These are phyloP conservation scores for Geopemphigus sp. DNA, from an alignment of 1,140 invertebrate species.

Conservation along the genomic window DNA sequence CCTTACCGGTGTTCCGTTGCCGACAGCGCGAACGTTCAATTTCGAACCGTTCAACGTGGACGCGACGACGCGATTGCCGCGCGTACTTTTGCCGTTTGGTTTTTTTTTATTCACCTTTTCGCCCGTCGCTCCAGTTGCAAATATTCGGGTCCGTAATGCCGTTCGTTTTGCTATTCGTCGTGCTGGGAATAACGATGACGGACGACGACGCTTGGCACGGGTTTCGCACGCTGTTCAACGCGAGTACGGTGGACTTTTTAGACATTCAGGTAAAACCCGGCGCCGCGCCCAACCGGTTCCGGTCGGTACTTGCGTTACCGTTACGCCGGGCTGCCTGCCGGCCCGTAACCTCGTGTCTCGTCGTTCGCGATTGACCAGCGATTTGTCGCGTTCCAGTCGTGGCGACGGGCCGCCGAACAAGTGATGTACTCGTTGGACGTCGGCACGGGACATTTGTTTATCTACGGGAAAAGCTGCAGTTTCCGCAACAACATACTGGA, in stretches of 20 bases:
- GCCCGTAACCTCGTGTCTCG: not conserved
- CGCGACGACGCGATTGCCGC: no score
- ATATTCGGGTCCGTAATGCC: slow-evolving; percentile 24
- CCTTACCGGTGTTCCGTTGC: no score
- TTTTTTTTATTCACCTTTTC: no score
- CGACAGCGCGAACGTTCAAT: no score
- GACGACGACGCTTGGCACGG: not conserved
- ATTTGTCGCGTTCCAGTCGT: not conserved
- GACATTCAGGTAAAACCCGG: slow-evolving; percentile 5
- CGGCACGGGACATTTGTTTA: slow-evolving; percentile 8
- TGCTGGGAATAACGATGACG: not conserved
- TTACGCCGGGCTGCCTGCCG: no score
- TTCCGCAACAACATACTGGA: slow-evolving; percentile 4
- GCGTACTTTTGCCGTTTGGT: no score
- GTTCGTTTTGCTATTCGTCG: not conserved
- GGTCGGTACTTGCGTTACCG: no score
- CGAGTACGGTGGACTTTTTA: not conserved
- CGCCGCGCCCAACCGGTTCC: not conserved
- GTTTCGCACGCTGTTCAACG: not conserved
- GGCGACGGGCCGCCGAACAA: slow-evolving; percentile 33
- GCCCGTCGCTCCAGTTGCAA: no score
- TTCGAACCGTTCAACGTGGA: no score
- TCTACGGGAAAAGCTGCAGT: slow-evolving; percentile 9
- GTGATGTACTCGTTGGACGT: slow-evolving; percentile 34
- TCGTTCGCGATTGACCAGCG: not conserved